Conservation (phyloP, 1,140 invertebrate species). For the Drosophila arizonae region DNA sequence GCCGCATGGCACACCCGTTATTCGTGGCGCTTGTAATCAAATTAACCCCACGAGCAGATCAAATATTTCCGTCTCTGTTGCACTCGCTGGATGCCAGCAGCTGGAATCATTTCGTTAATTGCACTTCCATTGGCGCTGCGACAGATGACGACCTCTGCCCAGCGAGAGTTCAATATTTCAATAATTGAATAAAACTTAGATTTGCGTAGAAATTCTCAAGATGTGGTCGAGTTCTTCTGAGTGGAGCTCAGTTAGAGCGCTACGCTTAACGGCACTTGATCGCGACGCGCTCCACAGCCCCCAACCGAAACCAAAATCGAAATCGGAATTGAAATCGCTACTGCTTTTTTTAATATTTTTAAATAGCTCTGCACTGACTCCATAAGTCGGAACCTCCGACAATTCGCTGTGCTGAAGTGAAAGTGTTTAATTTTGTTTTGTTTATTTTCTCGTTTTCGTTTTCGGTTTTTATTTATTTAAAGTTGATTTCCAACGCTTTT, state of each 20-base stretch:
- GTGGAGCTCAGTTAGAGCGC: conserved; percentile 47
- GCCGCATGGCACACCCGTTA: conserved; percentile 29
- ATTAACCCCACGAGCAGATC: conserved; percentile 62
- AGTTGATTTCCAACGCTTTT: conserved; percentile 18
- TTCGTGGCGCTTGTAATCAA: conserved; percentile 53
- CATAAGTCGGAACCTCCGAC: conserved; percentile 15
- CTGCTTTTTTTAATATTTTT: neutral
- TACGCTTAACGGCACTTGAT: conserved; percentile 61
- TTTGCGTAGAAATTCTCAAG: conserved; percentile 40
- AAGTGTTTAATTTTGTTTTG: conserved; percentile 59
- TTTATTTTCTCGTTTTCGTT: conserved; percentile 28
- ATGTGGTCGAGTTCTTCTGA: conserved; percentile 26
- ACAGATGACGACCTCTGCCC: conserved; percentile 22
- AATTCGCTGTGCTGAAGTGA: conserved; percentile 48
- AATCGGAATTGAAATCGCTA: conserved; percentile 7
- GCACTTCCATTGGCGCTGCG: conserved; percentile 66
- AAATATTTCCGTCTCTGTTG: conserved; percentile 27
- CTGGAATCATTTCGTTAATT: conserved; percentile 64
- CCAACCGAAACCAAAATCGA: conserved; percentile 3
- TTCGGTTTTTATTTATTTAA: conserved; percentile 27
- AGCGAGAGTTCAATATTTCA: conserved; percentile 70
- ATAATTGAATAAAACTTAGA: conserved; percentile 77
- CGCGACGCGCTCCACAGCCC: conserved; percentile 48
- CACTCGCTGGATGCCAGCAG: conserved; percentile 29
- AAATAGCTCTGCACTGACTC: conserved; percentile 15